phyloP scores from a whole-genome alignment of 1,140 invertebrate genomes.

The Dolichoris vasculosae region DNA sequence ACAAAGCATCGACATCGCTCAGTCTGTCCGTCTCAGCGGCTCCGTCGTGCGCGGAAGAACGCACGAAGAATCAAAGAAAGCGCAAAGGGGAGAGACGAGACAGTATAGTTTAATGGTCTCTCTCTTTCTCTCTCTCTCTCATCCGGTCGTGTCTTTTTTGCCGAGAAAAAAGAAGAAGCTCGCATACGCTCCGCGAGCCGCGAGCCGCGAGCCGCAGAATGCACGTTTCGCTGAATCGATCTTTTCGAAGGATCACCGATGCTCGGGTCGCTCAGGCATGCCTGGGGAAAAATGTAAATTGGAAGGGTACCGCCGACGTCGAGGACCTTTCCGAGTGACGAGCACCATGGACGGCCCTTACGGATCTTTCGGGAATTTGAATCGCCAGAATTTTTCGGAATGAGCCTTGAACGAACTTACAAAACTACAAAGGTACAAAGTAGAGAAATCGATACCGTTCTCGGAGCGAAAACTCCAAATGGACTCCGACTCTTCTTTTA shows the following conservation, averaged over 20 bases:
- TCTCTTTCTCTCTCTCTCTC: not conserved
- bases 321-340: constrained; percentile 7
- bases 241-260: constrained; percentile 41
- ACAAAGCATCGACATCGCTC: constrained; percentile 45
- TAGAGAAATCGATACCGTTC: not conserved
- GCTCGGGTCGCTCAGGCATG: not conserved
- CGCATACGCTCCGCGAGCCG: constrained; percentile 4
- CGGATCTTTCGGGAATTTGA: not conserved
- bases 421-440: not conserved
- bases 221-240: constrained; percentile 44
- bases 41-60: not conserved
- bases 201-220: constrained; percentile 29
- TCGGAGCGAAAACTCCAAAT: too few species aligned
- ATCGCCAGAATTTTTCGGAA: constrained; percentile 16
- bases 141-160: not conserved
- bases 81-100: not conserved
- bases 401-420: not conserved
- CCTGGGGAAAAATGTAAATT: constrained; percentile 46
- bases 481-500: too few species aligned
- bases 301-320: constrained; percentile 1
- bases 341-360: not conserved
- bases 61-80: not conserved
- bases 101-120: constrained; percentile 33
- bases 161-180: not conserved
- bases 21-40: not conserved